Evolutionary conservation across 2,888 invertebrate genomes (phyloP).

Genomic region (Orthonevra nobilis): DNA sequence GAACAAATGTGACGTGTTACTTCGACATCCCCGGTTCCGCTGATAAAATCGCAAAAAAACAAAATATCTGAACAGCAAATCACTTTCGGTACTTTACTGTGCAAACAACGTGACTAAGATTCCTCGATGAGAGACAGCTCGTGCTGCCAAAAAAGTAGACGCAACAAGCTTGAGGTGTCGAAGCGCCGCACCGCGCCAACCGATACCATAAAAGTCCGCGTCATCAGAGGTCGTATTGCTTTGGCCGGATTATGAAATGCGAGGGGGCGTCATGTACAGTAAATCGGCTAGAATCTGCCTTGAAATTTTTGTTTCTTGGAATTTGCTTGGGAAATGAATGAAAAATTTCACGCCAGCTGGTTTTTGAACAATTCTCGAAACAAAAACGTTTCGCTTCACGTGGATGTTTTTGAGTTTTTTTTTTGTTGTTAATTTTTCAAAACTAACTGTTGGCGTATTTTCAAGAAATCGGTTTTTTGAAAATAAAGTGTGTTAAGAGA

Average conservation of each 20-base stretch:
- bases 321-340: conserved; percentile 34
- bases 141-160: conserved; percentile 41
- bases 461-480: too few relatives aligned
- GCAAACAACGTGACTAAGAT: conserved; percentile 10
- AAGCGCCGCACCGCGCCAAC: too few relatives aligned
- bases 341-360: conserved; percentile 1
- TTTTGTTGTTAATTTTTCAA: too few relatives aligned
- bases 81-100: conserved; percentile 7
- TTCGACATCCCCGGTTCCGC: conserved; percentile 22
- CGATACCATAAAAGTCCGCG: conserved; percentile 66
- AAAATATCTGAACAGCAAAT: conserved; percentile 27
- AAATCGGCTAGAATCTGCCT: conserved; percentile 43
- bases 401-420: too few relatives aligned
- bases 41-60: conserved; percentile 20
- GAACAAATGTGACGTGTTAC: conserved; percentile 42
- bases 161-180: background rate
- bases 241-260: background rate
- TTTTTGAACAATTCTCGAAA: too few relatives aligned
- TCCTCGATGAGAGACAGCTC: too few relatives aligned
- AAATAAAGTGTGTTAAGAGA: background rate
- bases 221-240: conserved; percentile 29
- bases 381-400: too few relatives aligned
- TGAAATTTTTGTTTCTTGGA: too few relatives aligned
- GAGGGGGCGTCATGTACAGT: background rate
- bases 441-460: too few relatives aligned